Evolutionary conservation across 2,113 vertebrate species (phyloP), one percentile per base, ranked within the genome.

Genomic region (Hepsetus odoe): DNA sequence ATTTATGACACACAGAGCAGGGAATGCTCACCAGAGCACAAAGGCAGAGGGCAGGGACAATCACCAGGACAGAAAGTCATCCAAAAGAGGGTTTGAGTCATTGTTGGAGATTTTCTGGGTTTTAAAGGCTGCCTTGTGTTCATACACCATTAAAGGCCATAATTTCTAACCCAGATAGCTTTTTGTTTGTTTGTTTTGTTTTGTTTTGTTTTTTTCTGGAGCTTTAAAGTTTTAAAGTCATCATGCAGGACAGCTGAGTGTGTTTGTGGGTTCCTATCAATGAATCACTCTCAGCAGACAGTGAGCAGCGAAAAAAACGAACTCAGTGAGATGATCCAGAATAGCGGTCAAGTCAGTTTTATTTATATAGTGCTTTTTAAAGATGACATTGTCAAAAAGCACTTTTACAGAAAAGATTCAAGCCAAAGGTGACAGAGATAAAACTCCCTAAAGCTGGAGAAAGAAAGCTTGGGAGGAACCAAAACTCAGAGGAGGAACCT

Each of bases 1-100:
- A 86, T 89, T 86, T 87, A 86, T 89, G 87, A 84, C 85, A 79
- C 78, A 44, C 61, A 44, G 84, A 85, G 82, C 69, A 33, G n/a
- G 38, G 77, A 80, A 84, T 77, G 85, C 66, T 69, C 68, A 24
- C 44, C 71, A 28, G 75, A 68, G 80, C 84, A 28, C 76, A 80
- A 55, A 72, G 66, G 71, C 69, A 79, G 64, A 72, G 35, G 53
- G 32, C 24, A 61, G 51, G 28, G 67, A 69, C 32, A 53, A 73
- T 26, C 13, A 18, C 40, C 30, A 55, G 75, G 20, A 46, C 64
- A 22, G 26, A 46, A 56, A 67, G 38, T 74, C 35, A 56, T 58
- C 49, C 30, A 18, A 68, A 44, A 70, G 33, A n/a, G 32, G 9
- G 0, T 24, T 18, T 11, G 32, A 38, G 32, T 18, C 5, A 64